Base-by-base conservation (phyloP, 2,888 invertebrate genomes). In the Trichacis sp. region DNA sequence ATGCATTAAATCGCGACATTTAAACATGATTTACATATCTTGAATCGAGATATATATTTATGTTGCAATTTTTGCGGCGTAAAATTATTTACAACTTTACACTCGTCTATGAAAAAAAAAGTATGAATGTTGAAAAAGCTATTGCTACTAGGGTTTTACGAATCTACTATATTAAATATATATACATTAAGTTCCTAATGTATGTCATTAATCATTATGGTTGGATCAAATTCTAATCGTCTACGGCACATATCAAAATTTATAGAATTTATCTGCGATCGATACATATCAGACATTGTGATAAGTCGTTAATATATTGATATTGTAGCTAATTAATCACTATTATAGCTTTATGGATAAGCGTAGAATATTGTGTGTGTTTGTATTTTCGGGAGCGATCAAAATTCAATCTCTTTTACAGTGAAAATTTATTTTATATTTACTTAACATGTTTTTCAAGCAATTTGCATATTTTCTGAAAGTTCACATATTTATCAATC, bases 261-360 rank as follows among this genome's bases (percentile, higher is more conserved):
- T 61, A 64, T 58, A 58, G 47, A 33, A 64, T 62, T 59, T 58
- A 38, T 62, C 61, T 60, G 59, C 42, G 59, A 64, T 53, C 20
- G 59, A 68, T 64, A 63, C 62, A 68, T 63, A 65, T 63, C 64
- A 65, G 62, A 60, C 49, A 69, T 56, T 68, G 65, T 63, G 59
- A 64, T 64, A 65, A 60, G 61, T 67, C 64, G 72, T 69, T 64
- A 67, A n/a, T n/a, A n/a, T n/a, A n/a, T n/a, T n/a, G n/a, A n/a
- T n/a, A n/a, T n/a, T n/a, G n/a, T n/a, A n/a, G n/a, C n/a, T n/a
- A n/a, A n/a, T n/a, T n/a, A n/a, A n/a, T n/a, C n/a, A n/a, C n/a
- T n/a, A n/a, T n/a, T n/a, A n/a, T n/a, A n/a, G n/a, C n/a, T n/a
- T n/a, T n/a, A n/a, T n/a, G n/a, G n/a, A n/a, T n/a, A n/a, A n/a